Percentiles rank a stretch among this genome's conserved stretches.
These are phyloP conservation scores for Mylabris phalerata DNA, from an alignment of 1,140 invertebrate genomes.

Conservation along the genomic window DNA sequence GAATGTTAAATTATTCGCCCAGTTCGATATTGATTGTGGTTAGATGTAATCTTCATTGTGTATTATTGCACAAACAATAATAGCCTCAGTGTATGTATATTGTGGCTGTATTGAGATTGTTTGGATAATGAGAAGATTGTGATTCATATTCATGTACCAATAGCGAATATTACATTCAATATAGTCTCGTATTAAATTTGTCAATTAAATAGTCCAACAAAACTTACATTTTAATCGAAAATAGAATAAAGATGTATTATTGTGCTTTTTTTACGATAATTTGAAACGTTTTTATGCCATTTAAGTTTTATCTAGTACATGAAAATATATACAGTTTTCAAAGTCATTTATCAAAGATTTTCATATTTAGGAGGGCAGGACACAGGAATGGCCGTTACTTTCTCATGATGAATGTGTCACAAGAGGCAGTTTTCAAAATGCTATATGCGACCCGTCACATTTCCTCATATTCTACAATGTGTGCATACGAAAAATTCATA, in stretches of 20 bases:
- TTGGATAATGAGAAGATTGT: conserved; percentile 23
- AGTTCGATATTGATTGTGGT: conserved; percentile 21
- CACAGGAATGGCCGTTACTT: conserved; percentile 16
- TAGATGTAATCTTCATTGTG: conserved; percentile 21
- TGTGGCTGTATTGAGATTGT: conserved; percentile 18
- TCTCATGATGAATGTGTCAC: conserved; percentile 17
- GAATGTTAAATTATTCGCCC: conserved; percentile 21
- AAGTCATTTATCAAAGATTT: conserved; percentile 17
- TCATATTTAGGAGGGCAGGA: conserved; percentile 16
- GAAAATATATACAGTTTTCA: conserved; percentile 5
- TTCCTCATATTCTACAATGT: conserved; percentile 16
- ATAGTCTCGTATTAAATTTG: too few species aligned
- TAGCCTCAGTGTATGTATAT: conserved; percentile 13
- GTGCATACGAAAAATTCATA: conserved; percentile 17
- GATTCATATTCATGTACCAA: conserved; percentile 10
- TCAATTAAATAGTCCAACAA: too few species aligned
- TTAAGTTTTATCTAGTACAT: conserved; percentile 3
- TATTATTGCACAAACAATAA: conserved; percentile 24
- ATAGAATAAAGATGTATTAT: too few species aligned
- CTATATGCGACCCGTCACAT: conserved; percentile 16
- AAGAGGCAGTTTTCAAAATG: conserved; percentile 17
- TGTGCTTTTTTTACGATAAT: background rate
- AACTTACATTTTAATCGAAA: too few species aligned
- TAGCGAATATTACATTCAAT: too few species aligned
- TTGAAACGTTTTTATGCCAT: conserved; percentile 1